Evolutionary conservation across 1,140 invertebrate genomes (phyloP), one percentile per base, ranked within the genome.

Genomic region (Cyclina sinensis): DNA sequence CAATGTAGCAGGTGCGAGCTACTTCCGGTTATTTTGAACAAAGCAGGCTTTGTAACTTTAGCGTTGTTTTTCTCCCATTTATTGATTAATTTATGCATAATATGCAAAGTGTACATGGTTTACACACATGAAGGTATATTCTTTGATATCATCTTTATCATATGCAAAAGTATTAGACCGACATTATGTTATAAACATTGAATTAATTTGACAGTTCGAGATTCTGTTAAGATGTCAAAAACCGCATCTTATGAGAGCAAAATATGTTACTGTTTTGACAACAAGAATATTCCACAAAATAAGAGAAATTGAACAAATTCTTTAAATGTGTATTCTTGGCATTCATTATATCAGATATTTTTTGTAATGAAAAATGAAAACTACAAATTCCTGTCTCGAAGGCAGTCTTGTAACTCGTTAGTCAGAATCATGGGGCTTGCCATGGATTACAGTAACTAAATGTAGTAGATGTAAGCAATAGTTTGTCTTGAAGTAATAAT

Each of bases 61-160:
- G 85, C 85, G 85, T 87, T 87, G 74, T 87, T 87, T 87, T 87
- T 80, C 85, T 79, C 16, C 74, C 48, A 54, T 46, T 62, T 87
- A 87, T 87, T 80, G 85, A 87, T 87, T 87, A 79, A 87, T 87
- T 87, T 87, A 87, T 87, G 85, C 85, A 87, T 87, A 78, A 78
- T 80, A 87, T 79, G 74, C 46, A 37, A 46, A 51, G 73, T 78
- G 74, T 68, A 87, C 43, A 65, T 7, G 21, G n/a, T 57, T 79
- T 80, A 79, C 59, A 87, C 76, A 79, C 37, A 80, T 87, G 76
- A 79, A 87, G 85, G 85, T 87, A 87, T 59, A 70, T 79, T 51
- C 16, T 12, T 76, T 78, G 43, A 48, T 78, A 24, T 51, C 27
- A 78, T 16, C 0, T 78, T 9, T 54, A 48, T 9, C 48, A 24